These are phyloP conservation scores for Argentina silus DNA, from an alignment of 2,797 vertebrate species.

Conservation along the genomic window DNA sequence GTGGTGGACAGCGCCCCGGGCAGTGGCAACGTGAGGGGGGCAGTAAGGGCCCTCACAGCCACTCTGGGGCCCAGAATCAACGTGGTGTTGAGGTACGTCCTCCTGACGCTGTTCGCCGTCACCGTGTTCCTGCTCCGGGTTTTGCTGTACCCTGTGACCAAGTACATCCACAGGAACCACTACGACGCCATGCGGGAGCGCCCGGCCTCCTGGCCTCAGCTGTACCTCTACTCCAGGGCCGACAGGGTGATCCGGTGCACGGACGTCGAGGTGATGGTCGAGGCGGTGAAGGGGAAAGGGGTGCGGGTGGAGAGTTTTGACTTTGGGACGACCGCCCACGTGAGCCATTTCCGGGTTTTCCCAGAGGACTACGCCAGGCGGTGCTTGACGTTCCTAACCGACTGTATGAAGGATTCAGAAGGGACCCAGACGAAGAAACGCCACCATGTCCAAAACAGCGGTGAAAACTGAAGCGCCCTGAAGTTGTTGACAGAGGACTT, in stretches of 20 bases:
- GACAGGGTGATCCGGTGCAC: conserved; percentile 83
- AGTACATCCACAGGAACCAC: conserved; percentile 87
- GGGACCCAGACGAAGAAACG: conserved; percentile 49
- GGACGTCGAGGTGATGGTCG: conserved; percentile 84
- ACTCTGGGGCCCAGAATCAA: conserved; percentile 78
- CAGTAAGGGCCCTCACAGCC: conserved; percentile 82
- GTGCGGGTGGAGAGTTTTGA: conserved; percentile 82
- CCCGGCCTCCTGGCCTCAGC: conserved; percentile 89
- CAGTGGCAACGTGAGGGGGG: conserved; percentile 84
- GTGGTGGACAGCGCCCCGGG: conserved; percentile 92
- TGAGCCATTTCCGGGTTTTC: conserved; percentile 85
- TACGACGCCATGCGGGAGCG: conserved; percentile 84
- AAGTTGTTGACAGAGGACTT: background rate
- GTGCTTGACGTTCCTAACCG: conserved; percentile 82
- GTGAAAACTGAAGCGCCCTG: background rate
- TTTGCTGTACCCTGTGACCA: conserved; percentile 87
- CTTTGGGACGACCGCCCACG: conserved; percentile 87
- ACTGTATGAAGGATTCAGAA: conserved; percentile 74
- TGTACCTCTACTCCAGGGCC: conserved; percentile 88
- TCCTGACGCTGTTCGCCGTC: conserved; percentile 82
- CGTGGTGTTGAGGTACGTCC: conserved; percentile 75
- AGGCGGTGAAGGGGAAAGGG: conserved; percentile 70
- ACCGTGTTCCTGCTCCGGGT: conserved; percentile 79
- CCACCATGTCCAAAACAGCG: conserved; percentile 27
- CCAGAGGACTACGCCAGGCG: conserved; percentile 83